A percentile compares a stretch with the other conserved stretches of the same genome.
Evolutionary conservation across 2,113 vertebrate genomes (phyloP).

Genomic region (Garra rufa): DNA sequence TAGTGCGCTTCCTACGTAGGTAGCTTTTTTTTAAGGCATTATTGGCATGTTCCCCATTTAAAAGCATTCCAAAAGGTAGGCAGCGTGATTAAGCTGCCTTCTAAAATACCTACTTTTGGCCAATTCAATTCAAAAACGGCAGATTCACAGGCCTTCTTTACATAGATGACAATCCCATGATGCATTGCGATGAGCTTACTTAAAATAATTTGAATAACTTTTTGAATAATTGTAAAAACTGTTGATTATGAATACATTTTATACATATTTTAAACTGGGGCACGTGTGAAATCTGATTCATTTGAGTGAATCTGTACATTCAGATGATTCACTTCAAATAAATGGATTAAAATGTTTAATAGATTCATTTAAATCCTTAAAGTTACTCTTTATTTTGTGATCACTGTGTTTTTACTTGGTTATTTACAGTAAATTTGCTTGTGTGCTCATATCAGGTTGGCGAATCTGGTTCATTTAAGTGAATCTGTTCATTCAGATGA

Average conservation of each 20-base stretch:
- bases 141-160: not conserved
- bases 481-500: not conserved
- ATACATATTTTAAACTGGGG: too few relatives aligned
- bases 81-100: not conserved
- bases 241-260: not conserved
- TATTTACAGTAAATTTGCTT: not conserved
- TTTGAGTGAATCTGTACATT: not conserved
- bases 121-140: not conserved
- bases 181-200: not conserved
- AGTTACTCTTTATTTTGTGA: not conserved
- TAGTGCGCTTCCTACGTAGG: not conserved
- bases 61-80: not conserved
- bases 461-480: not conserved
- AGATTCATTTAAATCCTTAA: not conserved
- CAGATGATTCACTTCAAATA: not conserved
- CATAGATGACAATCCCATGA: not conserved
- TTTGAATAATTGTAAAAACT: not conserved
- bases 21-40: conserved; percentile 3
- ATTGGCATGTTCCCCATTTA: not conserved
- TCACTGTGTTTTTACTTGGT: not conserved
- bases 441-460: not conserved
- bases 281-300: not conserved
- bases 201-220: not conserved
- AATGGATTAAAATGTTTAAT: not conserved
- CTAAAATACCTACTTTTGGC: not conserved